A percentile compares a stretch with the other conserved stretches of the same genome.
Conservation (phyloP, 2,113 vertebrate genomes). For the Burhinus bistriatus region DNA sequence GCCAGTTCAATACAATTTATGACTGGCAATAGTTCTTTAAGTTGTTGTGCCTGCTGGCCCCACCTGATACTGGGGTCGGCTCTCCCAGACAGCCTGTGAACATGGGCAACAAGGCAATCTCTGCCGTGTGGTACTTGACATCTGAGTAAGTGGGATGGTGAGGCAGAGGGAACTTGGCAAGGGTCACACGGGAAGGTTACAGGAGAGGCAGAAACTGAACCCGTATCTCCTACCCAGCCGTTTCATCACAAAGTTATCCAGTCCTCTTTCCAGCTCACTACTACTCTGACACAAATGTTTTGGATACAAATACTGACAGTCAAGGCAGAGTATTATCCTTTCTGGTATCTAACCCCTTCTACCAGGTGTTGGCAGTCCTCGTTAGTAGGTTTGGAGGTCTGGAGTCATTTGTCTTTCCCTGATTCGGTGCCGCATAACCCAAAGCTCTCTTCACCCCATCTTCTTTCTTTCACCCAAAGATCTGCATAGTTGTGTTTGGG, state of each 20-base stretch:
- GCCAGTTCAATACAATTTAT: neutral
- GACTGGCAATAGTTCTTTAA: neutral
- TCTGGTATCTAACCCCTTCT: neutral
- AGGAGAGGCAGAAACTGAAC: neutral
- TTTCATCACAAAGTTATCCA: neutral
- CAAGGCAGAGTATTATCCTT: neutral
- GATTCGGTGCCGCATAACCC: neutral
- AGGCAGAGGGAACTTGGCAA: neutral
- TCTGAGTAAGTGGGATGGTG: neutral
- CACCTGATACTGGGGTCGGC: neutral
- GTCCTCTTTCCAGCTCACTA: neutral
- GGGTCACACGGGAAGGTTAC: neutral
- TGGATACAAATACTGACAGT: neutral
- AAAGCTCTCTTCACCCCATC: neutral
- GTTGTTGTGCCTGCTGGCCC: neutral
- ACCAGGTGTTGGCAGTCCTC: neutral
- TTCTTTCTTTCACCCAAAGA: neutral
- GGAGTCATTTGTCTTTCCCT: neutral
- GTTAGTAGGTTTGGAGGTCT: neutral
- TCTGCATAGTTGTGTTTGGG: neutral
- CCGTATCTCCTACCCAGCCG: fast-evolving
- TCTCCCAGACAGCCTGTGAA: neutral
- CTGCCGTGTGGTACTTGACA: neutral
- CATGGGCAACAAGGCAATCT: fast-evolving
- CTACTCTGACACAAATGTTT: neutral